A percentile compares a stretch with the other conserved stretches of the same genome.
Conservation (phyloP, 2,888 invertebrate species). For the Iselma pallidipennis region DNA sequence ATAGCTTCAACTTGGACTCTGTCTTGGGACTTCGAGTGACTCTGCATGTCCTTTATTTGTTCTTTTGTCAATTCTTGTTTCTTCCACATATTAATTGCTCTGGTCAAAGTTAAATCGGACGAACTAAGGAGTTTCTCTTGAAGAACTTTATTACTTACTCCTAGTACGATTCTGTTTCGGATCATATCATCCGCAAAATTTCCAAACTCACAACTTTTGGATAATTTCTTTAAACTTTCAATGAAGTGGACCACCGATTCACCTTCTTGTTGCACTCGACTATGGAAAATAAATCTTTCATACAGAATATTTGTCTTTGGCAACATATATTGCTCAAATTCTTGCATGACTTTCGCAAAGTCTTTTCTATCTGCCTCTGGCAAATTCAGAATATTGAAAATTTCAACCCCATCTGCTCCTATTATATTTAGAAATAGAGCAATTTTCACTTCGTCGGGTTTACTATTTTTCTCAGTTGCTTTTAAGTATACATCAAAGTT, state of each 20-base stretch:
- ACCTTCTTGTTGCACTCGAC: constrained; percentile 29
- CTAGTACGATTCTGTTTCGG: constrained; percentile 31
- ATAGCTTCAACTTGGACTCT: background rate
- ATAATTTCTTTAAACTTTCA: constrained; percentile 33
- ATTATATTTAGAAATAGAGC: constrained; percentile 28
- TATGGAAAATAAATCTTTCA: constrained; percentile 32
- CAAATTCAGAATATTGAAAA: constrained; percentile 22
- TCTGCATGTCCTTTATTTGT: constrained; percentile 22
- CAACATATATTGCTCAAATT: constrained; percentile 20
- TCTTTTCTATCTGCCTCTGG: constrained; percentile 1
- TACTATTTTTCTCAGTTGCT: constrained; percentile 10
- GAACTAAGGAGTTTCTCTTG: constrained; percentile 30
- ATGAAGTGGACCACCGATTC: constrained; percentile 38
- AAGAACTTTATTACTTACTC: constrained; percentile 24
- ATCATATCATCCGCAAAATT: constrained; percentile 31
- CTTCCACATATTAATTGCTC: constrained; percentile 26
- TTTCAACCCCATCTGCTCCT: constrained; percentile 27
- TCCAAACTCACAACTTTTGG: constrained; percentile 33
- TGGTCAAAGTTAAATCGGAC: constrained; percentile 24
- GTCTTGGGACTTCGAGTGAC: constrained; percentile 22
- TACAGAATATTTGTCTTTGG: constrained; percentile 30
- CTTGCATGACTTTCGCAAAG: constrained; percentile 1
- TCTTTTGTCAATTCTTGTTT: constrained; percentile 20
- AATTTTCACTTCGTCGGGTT: constrained; percentile 14
- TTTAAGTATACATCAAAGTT: constrained; percentile 22